These are phyloP conservation scores for Heliothis virescens DNA, from an alignment of 1,140 invertebrate genomes.

Conservation along the genomic window DNA sequence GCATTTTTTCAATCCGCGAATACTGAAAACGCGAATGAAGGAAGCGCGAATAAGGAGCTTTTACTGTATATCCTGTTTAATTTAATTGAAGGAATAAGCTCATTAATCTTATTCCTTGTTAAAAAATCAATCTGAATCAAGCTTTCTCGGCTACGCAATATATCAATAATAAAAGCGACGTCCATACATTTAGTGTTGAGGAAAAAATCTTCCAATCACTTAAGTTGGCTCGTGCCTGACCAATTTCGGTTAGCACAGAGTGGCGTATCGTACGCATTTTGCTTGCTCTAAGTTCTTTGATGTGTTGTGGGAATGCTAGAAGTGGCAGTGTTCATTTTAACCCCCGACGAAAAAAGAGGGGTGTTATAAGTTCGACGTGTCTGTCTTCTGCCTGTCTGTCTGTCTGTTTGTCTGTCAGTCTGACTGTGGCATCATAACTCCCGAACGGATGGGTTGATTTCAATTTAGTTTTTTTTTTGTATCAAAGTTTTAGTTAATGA, in stretches of 20 bases:
- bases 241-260: slow-evolving; percentile 31
- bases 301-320: neutral
- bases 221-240: slow-evolving; percentile 35
- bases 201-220: slow-evolving; percentile 39
- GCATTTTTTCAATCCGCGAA: too few relatives aligned
- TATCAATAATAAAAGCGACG: neutral
- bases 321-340: neutral
- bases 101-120: neutral
- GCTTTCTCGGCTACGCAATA: neutral
- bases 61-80: neutral
- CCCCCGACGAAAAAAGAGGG: too few relatives aligned
- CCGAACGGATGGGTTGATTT: too few relatives aligned
- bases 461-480: too few relatives aligned
- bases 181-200: slow-evolving; percentile 4
- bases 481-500: too few relatives aligned
- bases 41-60: too few relatives aligned
- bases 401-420: too few relatives aligned
- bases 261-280: slow-evolving; percentile 36
- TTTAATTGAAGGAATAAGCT: neutral
- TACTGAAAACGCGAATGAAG: too few relatives aligned
- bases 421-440: too few relatives aligned
- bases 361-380: too few relatives aligned
- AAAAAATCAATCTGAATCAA: neutral
- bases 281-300: slow-evolving; percentile 18
- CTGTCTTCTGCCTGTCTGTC: too few relatives aligned